These are phyloP conservation scores for Pogonomyrmex californicus DNA, from an alignment of 1,140 invertebrate species.

Conservation along the genomic window DNA sequence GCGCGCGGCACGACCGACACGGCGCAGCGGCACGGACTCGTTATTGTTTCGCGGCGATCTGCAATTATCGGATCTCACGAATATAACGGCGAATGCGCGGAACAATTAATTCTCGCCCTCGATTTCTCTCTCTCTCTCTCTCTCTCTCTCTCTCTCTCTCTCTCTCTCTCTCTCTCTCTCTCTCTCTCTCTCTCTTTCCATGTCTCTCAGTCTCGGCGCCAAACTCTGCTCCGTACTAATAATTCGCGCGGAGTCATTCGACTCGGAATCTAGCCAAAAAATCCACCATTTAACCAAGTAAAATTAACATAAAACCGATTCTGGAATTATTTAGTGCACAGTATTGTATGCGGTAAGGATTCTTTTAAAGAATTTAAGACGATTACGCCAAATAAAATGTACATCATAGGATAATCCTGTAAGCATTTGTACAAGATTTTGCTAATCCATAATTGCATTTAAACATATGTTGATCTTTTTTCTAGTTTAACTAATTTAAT, in stretches of 20 bases:
- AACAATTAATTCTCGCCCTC: slow-evolving; percentile 54
- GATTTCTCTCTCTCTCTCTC: not conserved
- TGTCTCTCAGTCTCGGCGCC: slow-evolving; percentile 21
- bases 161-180: not conserved
- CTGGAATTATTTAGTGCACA: not conserved
- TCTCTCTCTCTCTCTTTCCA: not conserved
- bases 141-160: not conserved
- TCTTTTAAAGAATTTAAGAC: not conserved
- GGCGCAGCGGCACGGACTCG: slow-evolving; percentile 30
- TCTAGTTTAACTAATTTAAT: slow-evolving; percentile 3
- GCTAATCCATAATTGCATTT: not conserved
- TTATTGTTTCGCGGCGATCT: slow-evolving; percentile 65
- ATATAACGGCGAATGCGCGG: slow-evolving; percentile 41
- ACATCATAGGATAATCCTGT: not conserved
- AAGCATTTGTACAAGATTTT: not conserved
- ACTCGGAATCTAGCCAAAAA: slow-evolving; percentile 29
- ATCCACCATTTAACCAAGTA: slow-evolving; percentile 13
- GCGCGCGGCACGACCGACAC: slow-evolving; percentile 37
- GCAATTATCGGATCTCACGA: slow-evolving; percentile 61
- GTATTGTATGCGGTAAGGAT: not conserved
- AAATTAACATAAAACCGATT: slow-evolving; percentile 34
- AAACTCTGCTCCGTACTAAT: slow-evolving; percentile 23
- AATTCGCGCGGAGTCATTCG: slow-evolving; percentile 26
- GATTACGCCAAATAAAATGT: not conserved
- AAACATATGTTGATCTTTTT: not conserved